A percentile compares a stretch with the other conserved stretches of the same genome.
phyloP scores from a whole-genome alignment of 2,797 vertebrate genomes.

The Kryptopterus vitreolus region DNA sequence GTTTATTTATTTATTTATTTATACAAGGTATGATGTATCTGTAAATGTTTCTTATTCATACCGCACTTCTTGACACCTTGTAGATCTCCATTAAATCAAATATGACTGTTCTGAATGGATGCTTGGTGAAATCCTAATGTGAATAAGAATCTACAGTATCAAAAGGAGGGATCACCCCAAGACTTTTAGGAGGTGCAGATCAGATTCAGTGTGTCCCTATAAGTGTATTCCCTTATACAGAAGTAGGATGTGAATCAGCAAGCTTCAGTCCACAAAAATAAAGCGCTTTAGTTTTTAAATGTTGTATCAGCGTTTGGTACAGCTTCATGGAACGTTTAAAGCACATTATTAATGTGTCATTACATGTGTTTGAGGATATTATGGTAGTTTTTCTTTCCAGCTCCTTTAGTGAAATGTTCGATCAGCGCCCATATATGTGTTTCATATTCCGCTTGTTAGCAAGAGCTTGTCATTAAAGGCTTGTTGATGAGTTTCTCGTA shows the following conservation, averaged over 20 bases:
- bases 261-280: neutral
- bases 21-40: neutral
- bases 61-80: neutral
- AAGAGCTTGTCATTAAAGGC: neutral
- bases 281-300: neutral
- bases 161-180: neutral
- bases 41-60: neutral
- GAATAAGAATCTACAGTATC: neutral
- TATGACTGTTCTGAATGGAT: neutral
- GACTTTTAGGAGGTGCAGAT: neutral
- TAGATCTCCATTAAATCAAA: neutral
- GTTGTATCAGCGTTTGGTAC: neutral
- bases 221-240: neutral
- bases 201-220: neutral
- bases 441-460: neutral
- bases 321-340: neutral
- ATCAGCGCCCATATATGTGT: neutral
- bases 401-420: neutral
- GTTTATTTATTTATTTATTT: too few relatives aligned
- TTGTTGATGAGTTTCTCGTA: neutral
- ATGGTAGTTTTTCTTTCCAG: neutral
- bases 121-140: neutral
- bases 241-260: neutral
- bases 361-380: constrained; percentile 4
- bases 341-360: neutral